A percentile compares a stretch with the other conserved stretches of the same genome.
These are phyloP conservation scores for Drosophila pruinosa DNA, from an alignment of 1,140 invertebrate genomes.

Conservation along the genomic window DNA sequence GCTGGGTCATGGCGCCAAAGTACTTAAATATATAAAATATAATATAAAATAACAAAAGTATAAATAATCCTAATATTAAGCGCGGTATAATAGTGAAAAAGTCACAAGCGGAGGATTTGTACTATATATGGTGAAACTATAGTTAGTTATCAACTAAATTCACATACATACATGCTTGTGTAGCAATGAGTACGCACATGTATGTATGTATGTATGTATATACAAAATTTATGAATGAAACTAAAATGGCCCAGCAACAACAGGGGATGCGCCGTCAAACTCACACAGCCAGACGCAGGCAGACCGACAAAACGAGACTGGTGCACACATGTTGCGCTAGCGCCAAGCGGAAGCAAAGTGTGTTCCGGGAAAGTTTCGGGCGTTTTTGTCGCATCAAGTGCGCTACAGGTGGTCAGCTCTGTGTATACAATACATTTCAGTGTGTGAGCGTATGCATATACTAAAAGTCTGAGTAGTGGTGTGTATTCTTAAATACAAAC, in stretches of 20 bases:
- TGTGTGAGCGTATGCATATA: not conserved
- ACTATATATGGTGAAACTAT: too few relatives aligned
- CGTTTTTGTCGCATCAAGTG: slow-evolving; percentile 7
- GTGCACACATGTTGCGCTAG: slow-evolving; percentile 67
- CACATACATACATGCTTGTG: not conserved
- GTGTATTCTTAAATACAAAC: not conserved
- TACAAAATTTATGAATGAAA: slow-evolving; percentile 47
- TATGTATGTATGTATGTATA: not conserved
- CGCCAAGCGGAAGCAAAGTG: slow-evolving; percentile 52
- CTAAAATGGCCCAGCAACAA: slow-evolving; percentile 29
- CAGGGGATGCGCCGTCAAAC: slow-evolving; percentile 23
- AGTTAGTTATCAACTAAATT: too few relatives aligned
- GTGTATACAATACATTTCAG: not conserved
- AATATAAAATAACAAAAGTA: not conserved
- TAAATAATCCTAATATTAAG: not conserved
- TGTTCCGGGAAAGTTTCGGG: slow-evolving; percentile 46
- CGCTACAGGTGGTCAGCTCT: slow-evolving; percentile 30
- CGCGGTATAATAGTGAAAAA: not conserved
- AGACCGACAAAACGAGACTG: slow-evolving; percentile 21
- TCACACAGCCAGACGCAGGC: slow-evolving; percentile 2
- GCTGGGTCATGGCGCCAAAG: slow-evolving; percentile 15
- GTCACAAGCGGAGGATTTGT: too few relatives aligned
- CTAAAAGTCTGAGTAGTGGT: not conserved
- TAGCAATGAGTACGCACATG: not conserved
- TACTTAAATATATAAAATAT: not conserved